Percentiles rank a stretch among this genome's conserved stretches.
These are phyloP conservation scores for Oenanthe oenanthe DNA, from an alignment of 2,113 vertebrate genomes.

Conservation along the genomic window DNA sequence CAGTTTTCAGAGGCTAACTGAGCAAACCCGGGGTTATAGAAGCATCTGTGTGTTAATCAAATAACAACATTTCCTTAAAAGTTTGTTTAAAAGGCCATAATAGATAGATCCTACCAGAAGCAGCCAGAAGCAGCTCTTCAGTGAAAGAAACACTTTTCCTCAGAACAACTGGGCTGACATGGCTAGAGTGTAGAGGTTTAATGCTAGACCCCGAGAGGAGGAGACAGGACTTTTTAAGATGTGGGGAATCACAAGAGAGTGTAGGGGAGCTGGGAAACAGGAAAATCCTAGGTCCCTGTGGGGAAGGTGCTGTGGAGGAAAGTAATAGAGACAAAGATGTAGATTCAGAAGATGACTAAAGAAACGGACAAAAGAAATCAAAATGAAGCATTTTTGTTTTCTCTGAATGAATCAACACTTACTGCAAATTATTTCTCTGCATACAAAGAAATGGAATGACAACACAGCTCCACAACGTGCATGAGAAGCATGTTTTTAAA, in stretches of 20 bases:
- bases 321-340: slow-evolving; percentile 78
- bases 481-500: slow-evolving; percentile 29
- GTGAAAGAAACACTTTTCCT: slow-evolving; percentile 98
- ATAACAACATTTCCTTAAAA: slow-evolving; percentile 9
- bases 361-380: slow-evolving; percentile 71
- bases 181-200: slow-evolving; percentile 82
- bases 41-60: slow-evolving; percentile 36
- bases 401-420: slow-evolving; percentile 47
- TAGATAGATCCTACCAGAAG: slow-evolving; percentile 91
- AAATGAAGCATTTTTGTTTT: slow-evolving; percentile 67
- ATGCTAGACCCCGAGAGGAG: slow-evolving; percentile 80
- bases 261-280: slow-evolving; percentile 90
- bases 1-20: slow-evolving; percentile 56
- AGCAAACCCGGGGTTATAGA: slow-evolving; percentile 33
- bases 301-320: slow-evolving; percentile 83
- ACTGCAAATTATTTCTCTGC: neutral
- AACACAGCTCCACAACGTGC: slow-evolving; percentile 1
- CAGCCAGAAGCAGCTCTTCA: slow-evolving; percentile 94
- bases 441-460: slow-evolving; percentile 50
- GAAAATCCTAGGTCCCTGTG: slow-evolving; percentile 85
- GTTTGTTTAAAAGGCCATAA: slow-evolving; percentile 72
- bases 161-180: slow-evolving; percentile 88
- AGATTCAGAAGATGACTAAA: slow-evolving; percentile 78
- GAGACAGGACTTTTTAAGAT: slow-evolving; percentile 83
- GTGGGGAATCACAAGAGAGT: slow-evolving; percentile 84